Percentiles rank a stretch among this genome's conserved stretches.
Evolutionary conservation across 1,140 invertebrate species (phyloP).

Genomic region (Trachelipus rathkii): DNA sequence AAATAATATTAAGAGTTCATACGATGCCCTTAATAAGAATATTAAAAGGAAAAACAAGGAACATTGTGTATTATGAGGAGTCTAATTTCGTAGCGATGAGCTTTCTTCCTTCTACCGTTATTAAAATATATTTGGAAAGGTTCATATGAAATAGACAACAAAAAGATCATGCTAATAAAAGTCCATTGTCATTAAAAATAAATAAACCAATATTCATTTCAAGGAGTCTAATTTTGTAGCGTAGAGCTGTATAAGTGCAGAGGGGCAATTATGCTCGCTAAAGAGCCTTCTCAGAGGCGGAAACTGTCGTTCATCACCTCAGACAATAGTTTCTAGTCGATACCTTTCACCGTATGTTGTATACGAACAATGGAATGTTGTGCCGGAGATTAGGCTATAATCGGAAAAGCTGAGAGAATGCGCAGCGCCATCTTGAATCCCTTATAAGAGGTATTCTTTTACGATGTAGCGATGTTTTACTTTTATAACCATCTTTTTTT

Average conservation of each 20-base stretch:
- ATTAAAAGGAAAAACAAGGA: too few species aligned
- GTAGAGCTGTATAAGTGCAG: too few species aligned
- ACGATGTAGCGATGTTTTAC: constrained; percentile 3
- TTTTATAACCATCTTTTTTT: constrained; percentile 6
- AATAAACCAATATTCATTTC: too few species aligned
- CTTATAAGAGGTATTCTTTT: constrained; percentile 1
- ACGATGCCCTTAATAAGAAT: too few species aligned
- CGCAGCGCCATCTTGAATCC: constrained; percentile 8
- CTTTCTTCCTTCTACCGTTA: neutral
- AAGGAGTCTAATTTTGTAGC: too few species aligned
- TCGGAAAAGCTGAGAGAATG: neutral
- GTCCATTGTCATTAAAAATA: too few species aligned
- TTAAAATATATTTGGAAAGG: too few species aligned
- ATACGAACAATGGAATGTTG: constrained; percentile 4
- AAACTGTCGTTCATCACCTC: neutral
- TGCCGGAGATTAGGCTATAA: neutral
- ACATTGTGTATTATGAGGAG: too few species aligned
- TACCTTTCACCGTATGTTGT: constrained; percentile 7
- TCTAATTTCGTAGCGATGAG: neutral
- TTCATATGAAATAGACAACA: too few species aligned
- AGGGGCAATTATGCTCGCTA: constrained; percentile 2
- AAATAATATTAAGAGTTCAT: too few species aligned
- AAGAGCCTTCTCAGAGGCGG: neutral
- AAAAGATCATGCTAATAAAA: too few species aligned
- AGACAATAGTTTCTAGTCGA: neutral